These are phyloP conservation scores for Acanthacorydalis orientalis DNA, from an alignment of 2,888 invertebrate genomes.

Conservation along the genomic window DNA sequence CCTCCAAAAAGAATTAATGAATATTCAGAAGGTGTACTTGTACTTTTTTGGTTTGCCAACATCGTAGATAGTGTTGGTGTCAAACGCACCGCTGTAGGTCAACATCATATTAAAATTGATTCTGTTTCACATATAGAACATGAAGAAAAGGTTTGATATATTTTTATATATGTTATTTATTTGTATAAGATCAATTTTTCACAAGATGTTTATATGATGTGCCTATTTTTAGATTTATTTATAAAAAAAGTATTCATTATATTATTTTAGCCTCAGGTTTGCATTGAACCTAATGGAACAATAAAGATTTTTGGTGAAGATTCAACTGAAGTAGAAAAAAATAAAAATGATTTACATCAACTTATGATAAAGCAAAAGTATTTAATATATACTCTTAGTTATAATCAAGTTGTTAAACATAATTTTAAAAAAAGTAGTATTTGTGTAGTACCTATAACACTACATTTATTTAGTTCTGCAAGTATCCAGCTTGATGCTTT, in stretches of 20 bases:
- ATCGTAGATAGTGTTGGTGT: conserved; percentile 33
- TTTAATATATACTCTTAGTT: conserved; percentile 40
- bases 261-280: neutral
- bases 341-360: conserved; percentile 7
- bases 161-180: too few species aligned
- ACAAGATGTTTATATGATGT: too few species aligned
- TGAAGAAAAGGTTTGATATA: too few species aligned
- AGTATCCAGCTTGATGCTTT: conserved; percentile 38
- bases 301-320: conserved; percentile 13
- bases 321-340: conserved; percentile 10
- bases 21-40: neutral
- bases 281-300: conserved; percentile 15
- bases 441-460: conserved; percentile 49
- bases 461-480: conserved; percentile 50
- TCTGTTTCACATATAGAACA: conserved; percentile 22
- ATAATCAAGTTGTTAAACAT: conserved; percentile 39
- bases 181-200: too few species aligned
- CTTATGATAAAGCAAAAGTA: conserved; percentile 29
- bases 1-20: neutral
- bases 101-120: conserved; percentile 48
- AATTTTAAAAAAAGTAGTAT: conserved; percentile 40
- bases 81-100: conserved; percentile 43
- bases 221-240: too few species aligned
- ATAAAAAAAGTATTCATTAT: too few species aligned
- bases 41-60: conserved; percentile 31